These are phyloP conservation scores for Mixornis gularis DNA, from an alignment of 2,113 vertebrate genomes.

Conservation along the genomic window DNA sequence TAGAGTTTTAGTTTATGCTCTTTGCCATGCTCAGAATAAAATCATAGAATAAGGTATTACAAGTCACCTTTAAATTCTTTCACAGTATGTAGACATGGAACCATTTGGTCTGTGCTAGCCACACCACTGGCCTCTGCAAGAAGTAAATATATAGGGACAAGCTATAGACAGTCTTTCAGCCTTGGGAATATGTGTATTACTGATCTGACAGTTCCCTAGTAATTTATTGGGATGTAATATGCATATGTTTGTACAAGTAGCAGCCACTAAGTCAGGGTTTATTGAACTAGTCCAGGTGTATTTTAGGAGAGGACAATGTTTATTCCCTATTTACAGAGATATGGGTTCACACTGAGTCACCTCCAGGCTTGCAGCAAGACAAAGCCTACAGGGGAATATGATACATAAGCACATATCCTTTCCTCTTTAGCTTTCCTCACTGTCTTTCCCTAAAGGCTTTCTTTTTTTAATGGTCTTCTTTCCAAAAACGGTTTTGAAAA, in stretches of 20 bases:
- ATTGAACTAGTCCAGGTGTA: background rate
- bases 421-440: background rate
- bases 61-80: background rate
- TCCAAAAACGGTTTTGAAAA: background rate
- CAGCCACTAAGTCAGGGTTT: background rate
- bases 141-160: background rate
- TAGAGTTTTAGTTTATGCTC: background rate
- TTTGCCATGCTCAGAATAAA: background rate
- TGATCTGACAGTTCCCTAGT: background rate
- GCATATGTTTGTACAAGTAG: background rate
- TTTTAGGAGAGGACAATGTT: background rate
- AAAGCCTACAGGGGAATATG: background rate
- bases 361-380: background rate
- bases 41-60: background rate
- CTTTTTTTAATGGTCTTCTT: constrained; percentile 9
- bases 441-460: background rate
- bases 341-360: background rate
- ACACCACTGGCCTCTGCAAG: background rate
- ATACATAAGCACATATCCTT: background rate
- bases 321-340: background rate
- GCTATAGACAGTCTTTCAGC: background rate
- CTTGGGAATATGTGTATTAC: background rate
- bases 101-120: background rate
- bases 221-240: background rate
- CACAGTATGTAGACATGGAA: background rate